Conservation (phyloP, 2,113 vertebrate genomes). For the Glaucidium brasilianum region DNA sequence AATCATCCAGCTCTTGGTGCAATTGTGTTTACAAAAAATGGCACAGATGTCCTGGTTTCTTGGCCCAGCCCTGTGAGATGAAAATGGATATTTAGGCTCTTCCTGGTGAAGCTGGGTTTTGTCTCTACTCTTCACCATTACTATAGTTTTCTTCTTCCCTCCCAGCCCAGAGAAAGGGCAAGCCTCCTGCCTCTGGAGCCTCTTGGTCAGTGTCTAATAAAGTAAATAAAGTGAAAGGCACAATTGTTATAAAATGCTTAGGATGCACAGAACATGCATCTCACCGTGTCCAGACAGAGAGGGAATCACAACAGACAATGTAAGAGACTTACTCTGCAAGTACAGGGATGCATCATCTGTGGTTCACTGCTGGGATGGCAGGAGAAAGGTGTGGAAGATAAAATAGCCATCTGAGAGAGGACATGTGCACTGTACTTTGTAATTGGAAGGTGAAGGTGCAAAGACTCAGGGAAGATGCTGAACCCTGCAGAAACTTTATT, state of each 20-base stretch:
- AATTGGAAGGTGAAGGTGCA: not conserved
- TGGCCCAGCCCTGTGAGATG: not conserved
- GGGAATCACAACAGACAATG: fast-evolving
- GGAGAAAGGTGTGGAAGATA: not conserved
- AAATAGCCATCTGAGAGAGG: not conserved
- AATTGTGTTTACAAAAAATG: not conserved
- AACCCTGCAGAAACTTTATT: not conserved
- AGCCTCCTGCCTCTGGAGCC: not conserved
- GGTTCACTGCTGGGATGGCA: not conserved
- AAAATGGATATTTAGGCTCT: not conserved
- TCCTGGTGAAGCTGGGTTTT: not conserved
- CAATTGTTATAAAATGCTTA: not conserved
- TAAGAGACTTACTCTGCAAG: not conserved
- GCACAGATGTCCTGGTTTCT: not conserved
- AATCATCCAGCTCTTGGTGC: not conserved
- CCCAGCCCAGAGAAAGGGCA: not conserved
- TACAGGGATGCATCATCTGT: not conserved
- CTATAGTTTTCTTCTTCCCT: not conserved
- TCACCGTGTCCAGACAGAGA: fast-evolving
- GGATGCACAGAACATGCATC: not conserved
- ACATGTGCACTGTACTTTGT: fast-evolving
- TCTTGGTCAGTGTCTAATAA: not conserved
- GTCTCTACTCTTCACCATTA: not conserved
- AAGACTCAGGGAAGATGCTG: not conserved
- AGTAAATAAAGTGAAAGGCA: not conserved